Conservation (phyloP, 2,888 invertebrate species). For the Patella ulyssiponensis region DNA sequence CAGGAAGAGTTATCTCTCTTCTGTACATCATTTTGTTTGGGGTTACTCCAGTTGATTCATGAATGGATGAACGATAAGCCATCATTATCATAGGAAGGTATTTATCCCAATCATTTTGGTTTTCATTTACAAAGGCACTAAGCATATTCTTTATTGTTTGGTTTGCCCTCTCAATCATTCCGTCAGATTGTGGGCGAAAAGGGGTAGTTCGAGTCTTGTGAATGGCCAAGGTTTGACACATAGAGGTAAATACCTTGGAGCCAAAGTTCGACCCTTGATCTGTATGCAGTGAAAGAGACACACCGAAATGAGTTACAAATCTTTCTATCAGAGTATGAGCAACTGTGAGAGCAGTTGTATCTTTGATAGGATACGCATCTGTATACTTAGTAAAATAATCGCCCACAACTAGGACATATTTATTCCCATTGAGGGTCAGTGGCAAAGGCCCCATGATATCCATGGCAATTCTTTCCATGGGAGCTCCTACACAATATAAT, state of each 20-base stretch:
- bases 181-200: background rate
- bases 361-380: constrained; percentile 7
- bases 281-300: constrained; percentile 10
- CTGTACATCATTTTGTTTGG: no score
- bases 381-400: constrained; percentile 14
- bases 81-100: constrained; percentile 34
- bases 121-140: constrained; percentile 25
- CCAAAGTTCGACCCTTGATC: constrained; percentile 12
- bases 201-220: background rate
- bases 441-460: constrained; percentile 17
- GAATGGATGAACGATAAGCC: constrained; percentile 32
- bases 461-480: constrained; percentile 16
- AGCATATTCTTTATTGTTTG: constrained; percentile 34
- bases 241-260: background rate
- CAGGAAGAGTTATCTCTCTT: no score
- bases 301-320: background rate
- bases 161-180: constrained; percentile 29
- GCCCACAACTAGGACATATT: background rate
- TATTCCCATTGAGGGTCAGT: constrained; percentile 2
- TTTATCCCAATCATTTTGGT: constrained; percentile 40
- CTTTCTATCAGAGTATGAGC: background rate
- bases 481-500: background rate
- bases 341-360: constrained; percentile 1
- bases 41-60: no score
- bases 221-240: background rate